These are phyloP conservation scores for Staurois parvus DNA, from an alignment of 2,797 vertebrate species.

Conservation along the genomic window DNA sequence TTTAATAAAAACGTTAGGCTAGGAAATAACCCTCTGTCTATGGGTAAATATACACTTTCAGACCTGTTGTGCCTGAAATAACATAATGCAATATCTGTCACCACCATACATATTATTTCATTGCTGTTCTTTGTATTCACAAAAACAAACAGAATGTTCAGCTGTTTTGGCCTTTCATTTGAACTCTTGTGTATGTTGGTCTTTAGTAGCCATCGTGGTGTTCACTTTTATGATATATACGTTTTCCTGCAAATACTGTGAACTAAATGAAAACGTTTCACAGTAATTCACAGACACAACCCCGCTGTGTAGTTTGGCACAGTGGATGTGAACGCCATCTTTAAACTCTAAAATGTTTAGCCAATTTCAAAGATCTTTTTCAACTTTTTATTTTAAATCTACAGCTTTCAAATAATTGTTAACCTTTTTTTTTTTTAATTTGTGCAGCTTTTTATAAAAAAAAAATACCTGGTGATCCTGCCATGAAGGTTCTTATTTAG, in stretches of 20 bases:
- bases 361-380: too few species aligned
- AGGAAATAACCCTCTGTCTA: constrained; percentile 14
- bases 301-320: neutral
- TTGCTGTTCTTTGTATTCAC: neutral
- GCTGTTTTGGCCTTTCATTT: neutral
- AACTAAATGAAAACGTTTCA: too few species aligned
- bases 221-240: neutral
- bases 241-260: neutral
- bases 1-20: neutral
- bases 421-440: too few species aligned
- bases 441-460: too few species aligned
- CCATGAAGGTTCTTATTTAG: too few species aligned
- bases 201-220: neutral
- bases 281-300: neutral
- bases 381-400: too few species aligned
- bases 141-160: neutral
- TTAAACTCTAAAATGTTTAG: neutral
- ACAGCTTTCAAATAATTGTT: too few species aligned
- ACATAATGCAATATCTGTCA: constrained; percentile 25
- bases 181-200: neutral
- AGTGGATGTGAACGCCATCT: neutral
- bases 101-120: neutral
- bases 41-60: constrained; percentile 43
- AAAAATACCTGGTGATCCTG: too few species aligned
- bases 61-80: constrained; percentile 25